Evolutionary conservation across 2,797 vertebrate genomes (phyloP).

Genomic region (Kryptolebias ocellatus): DNA sequence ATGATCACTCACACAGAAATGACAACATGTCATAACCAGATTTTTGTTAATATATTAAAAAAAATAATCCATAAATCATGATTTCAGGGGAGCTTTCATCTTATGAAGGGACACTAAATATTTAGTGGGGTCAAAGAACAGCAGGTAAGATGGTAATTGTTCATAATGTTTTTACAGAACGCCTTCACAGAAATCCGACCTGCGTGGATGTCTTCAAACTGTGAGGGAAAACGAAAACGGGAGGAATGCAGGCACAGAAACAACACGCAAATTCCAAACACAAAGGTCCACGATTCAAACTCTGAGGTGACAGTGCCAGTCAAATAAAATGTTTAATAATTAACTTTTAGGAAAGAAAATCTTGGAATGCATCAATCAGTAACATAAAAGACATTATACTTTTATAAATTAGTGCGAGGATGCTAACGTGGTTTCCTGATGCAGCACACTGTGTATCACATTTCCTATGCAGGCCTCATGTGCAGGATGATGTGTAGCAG

Average conservation of each 20-base stretch:
- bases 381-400: background rate
- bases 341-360: background rate
- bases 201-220: background rate
- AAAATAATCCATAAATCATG: background rate
- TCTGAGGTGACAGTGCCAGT: background rate
- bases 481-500: constrained; percentile 27
- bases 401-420: background rate
- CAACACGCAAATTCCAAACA: background rate
- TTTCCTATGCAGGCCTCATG: constrained; percentile 14
- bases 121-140: too few relatives aligned
- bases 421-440: background rate
- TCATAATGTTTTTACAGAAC: too few relatives aligned
- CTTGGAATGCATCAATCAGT: background rate
- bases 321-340: constrained; percentile 1
- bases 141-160: too few relatives aligned
- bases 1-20: background rate
- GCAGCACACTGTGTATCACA: background rate
- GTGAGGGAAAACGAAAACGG: background rate
- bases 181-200: too few relatives aligned
- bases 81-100: background rate
- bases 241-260: background rate
- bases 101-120: too few relatives aligned
- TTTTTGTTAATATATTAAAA: background rate
- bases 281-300: background rate
- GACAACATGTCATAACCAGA: background rate